These are phyloP conservation scores for Drosophila micromelanica DNA, from an alignment of 1,140 invertebrate species.

Conservation along the genomic window DNA sequence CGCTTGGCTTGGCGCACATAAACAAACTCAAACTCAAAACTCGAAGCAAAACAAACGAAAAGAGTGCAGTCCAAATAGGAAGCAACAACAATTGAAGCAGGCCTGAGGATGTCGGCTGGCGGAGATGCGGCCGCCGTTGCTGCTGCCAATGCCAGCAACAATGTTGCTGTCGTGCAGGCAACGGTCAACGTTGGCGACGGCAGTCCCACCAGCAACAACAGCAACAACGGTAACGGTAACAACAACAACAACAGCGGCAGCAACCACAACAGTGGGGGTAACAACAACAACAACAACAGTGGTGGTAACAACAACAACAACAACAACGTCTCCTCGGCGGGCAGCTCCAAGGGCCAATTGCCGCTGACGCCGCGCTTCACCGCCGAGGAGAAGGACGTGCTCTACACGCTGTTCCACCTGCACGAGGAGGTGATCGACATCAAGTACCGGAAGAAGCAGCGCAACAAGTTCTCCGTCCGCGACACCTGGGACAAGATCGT, in stretches of 20 bases:
- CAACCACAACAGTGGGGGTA: not conserved
- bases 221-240: constrained; percentile 8
- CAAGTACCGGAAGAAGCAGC: constrained; percentile 77
- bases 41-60: not conserved
- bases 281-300: not conserved
- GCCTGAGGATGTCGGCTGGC: constrained; percentile 39
- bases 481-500: constrained; percentile 83
- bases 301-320: constrained; percentile 27
- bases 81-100: not conserved
- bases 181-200: constrained; percentile 33
- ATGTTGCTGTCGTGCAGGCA: constrained; percentile 33
- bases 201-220: constrained; percentile 20
- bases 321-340: constrained; percentile 19
- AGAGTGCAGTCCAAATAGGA: not conserved
- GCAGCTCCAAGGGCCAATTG: constrained; percentile 56
- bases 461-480: constrained; percentile 80
- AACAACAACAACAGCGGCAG: constrained; percentile 13
- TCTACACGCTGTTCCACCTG: constrained; percentile 73
- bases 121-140: constrained; percentile 45
- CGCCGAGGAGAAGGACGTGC: constrained; percentile 79
- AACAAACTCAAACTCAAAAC: constrained; percentile 26
- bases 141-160: constrained; percentile 36
- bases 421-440: constrained; percentile 84
- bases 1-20: constrained; percentile 4
- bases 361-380: constrained; percentile 80